These are phyloP conservation scores for Eueremaeus valkanovi DNA, from an alignment of 2,888 invertebrate genomes.

Conservation along the genomic window DNA sequence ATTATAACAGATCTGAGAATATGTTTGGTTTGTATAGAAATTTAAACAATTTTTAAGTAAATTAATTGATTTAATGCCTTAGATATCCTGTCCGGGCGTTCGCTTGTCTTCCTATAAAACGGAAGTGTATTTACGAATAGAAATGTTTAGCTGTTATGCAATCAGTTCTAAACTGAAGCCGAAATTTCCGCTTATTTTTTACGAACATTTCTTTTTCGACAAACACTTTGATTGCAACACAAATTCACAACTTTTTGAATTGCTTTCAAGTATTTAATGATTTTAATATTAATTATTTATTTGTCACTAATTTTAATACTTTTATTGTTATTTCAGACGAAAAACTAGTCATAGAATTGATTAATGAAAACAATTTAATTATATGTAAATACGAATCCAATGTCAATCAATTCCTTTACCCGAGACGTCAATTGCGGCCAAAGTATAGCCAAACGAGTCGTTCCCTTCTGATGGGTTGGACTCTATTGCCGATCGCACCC, in stretches of 20 bases:
- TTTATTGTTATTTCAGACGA: constrained; percentile 16
- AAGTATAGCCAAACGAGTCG: constrained; percentile 1
- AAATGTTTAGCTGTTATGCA: background rate
- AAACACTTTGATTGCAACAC: background rate
- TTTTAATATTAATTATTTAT: background rate
- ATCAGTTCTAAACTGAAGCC: background rate
- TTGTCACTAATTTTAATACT: background rate
- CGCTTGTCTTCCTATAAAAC: background rate
- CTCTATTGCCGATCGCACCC: background rate
- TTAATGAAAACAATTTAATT: constrained; percentile 14
- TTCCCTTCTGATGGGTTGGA: constrained; percentile 4
- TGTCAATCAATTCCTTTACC: background rate
- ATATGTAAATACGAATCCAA: background rate
- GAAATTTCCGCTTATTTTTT: constrained; percentile 13
- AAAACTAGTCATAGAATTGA: background rate
- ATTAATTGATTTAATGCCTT: background rate
- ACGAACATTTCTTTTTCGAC: constrained; percentile 2
- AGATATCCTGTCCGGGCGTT: constrained; percentile 14
- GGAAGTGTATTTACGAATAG: background rate
- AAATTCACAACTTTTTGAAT: background rate
- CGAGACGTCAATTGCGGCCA: background rate
- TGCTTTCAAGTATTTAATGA: constrained; percentile 11
- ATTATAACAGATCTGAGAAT: background rate
- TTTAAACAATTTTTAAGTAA: background rate
- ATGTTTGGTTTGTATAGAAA: background rate